These are phyloP conservation scores for Lepisosteus osseus DNA, from an alignment of 2,113 vertebrate species.

Conservation along the genomic window DNA sequence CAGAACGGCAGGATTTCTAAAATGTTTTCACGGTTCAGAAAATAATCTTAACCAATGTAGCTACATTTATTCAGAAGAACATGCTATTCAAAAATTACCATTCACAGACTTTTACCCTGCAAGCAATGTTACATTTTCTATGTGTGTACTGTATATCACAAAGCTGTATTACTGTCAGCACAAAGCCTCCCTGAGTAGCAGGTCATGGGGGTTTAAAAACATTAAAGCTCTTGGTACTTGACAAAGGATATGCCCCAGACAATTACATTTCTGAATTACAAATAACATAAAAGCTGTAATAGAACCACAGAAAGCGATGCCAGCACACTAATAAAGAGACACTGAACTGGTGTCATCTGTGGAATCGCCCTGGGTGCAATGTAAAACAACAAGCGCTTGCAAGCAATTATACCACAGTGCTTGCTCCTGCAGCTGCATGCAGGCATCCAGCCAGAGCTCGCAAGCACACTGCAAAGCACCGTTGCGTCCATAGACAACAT, in stretches of 20 bases:
- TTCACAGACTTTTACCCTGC: neutral
- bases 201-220: neutral
- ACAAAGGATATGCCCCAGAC: slow-evolving; percentile 13
- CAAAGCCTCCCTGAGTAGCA: neutral
- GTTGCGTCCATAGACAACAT: no score
- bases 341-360: neutral
- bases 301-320: neutral
- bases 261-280: neutral
- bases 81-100: neutral
- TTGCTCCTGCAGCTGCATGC: neutral
- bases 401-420: neutral
- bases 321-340: neutral
- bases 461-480: no score
- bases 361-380: neutral
- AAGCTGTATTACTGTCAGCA: neutral
- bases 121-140: neutral
- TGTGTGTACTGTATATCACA: no score
- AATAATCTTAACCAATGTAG: no score
- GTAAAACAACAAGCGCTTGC: neutral
- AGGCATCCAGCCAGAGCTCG: no score
- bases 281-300: slow-evolving; percentile 7
- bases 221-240: no score
- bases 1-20: no score
- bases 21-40: no score
- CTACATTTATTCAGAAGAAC: neutral